These are phyloP conservation scores for Lampris megalopsis DNA, from an alignment of 2,113 vertebrate species.

Conservation along the genomic window DNA sequence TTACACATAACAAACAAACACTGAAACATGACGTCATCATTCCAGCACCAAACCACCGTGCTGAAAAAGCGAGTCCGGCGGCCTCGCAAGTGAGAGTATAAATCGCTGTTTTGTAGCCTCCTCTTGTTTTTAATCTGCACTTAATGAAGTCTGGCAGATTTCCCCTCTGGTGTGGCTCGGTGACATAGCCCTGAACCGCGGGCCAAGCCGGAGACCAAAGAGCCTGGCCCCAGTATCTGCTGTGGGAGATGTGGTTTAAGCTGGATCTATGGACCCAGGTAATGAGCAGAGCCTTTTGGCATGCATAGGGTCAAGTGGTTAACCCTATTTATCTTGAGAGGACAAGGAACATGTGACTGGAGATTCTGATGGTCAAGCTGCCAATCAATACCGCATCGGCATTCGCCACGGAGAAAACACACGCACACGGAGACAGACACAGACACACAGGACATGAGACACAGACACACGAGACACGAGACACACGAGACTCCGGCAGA, in stretches of 20 bases:
- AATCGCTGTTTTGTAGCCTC: constrained; percentile 59
- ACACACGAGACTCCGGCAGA: constrained; percentile 31
- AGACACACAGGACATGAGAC: constrained; percentile 4
- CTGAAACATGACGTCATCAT: constrained; percentile 76
- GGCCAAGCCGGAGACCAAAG: constrained; percentile 35
- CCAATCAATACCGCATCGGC: constrained; percentile 75
- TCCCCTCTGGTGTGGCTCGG: constrained; percentile 50
- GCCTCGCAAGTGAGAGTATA: constrained; percentile 62
- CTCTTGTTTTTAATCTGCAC: constrained; percentile 65
- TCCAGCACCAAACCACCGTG: constrained; percentile 46
- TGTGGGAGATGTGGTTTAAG: constrained; percentile 28
- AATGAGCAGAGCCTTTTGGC: constrained; percentile 52
- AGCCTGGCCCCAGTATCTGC: constrained; percentile 12
- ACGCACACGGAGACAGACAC: not conserved
- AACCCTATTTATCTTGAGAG: constrained; percentile 74
- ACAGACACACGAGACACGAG: constrained; percentile 12
- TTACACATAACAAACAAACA: constrained; percentile 74
- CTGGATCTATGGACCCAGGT: constrained; percentile 34
- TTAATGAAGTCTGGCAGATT: constrained; percentile 69
- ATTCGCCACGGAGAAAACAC: constrained; percentile 72
- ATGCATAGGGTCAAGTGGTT: constrained; percentile 75
- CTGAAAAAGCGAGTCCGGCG: constrained; percentile 50
- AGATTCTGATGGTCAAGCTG: constrained; percentile 56
- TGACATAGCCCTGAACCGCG: constrained; percentile 51
- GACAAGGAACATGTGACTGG: constrained; percentile 62